phyloP scores from a whole-genome alignment of 2,797 vertebrate species.

The Myripristis murdjan region DNA sequence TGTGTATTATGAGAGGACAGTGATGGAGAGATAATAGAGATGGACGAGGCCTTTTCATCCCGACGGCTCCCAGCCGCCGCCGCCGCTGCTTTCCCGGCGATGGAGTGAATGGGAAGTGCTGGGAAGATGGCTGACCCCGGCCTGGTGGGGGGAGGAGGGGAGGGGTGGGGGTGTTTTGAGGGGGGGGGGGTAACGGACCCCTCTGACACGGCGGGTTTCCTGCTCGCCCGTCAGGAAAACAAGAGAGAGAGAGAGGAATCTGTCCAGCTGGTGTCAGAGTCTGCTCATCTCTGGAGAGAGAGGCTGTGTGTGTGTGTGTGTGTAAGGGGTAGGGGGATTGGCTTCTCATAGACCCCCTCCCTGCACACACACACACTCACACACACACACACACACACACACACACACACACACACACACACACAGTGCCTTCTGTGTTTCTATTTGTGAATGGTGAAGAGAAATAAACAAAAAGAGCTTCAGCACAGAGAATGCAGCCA shows the following conservation, averaged over 20 bases:
- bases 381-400: too few relatives aligned
- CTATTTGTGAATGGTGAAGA: conserved; percentile 47
- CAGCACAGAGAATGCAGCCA: conserved; percentile 51
- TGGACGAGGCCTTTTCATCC: conserved; percentile 29
- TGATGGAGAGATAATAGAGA: conserved; percentile 13
- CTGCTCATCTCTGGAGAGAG: conserved; percentile 20
- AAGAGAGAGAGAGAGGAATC: conserved; percentile 10
- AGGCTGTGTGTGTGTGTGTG: conserved; percentile 27
- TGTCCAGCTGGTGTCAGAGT: conserved; percentile 64
- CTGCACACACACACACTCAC: conserved; percentile 2
- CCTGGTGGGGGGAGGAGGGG: not conserved
- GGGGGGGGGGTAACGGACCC: not conserved
- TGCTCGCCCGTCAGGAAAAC: not conserved
- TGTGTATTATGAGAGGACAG: conserved; percentile 20
- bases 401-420: too few relatives aligned
- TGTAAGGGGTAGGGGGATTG: not conserved
- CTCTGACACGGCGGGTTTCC: conserved; percentile 21
- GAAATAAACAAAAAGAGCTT: conserved; percentile 68
- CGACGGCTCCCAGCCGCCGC: conserved; percentile 31
- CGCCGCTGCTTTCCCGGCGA: conserved; percentile 28
- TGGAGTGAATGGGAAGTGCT: conserved; percentile 42
- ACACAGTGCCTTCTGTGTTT: too few relatives aligned
- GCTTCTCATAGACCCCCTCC: conserved; percentile 36
- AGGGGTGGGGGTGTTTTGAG: not conserved
- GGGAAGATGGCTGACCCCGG: conserved; percentile 60